Conservation (phyloP, 2,888 invertebrate species). For the Neuroscelio doddi region DNA sequence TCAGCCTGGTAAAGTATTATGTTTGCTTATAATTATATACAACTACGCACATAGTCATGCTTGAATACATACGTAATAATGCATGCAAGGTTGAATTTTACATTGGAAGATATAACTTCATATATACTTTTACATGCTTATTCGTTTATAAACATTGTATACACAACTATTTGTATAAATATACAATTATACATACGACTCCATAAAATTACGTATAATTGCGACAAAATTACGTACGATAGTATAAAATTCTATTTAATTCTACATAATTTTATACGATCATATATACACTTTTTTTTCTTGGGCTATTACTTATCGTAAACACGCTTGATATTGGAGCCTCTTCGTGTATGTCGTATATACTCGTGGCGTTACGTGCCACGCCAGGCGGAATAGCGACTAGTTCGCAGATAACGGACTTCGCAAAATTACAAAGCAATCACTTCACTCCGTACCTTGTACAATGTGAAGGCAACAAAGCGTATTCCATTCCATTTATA, state of each 20-base stretch:
- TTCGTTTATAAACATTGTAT: no score
- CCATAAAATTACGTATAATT: no score
- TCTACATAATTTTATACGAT: neutral
- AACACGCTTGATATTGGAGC: constrained; percentile 31
- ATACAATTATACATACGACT: no score
- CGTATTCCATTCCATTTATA: constrained; percentile 40
- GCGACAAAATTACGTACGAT: no score
- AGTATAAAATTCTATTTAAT: neutral
- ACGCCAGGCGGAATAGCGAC: constrained; percentile 36
- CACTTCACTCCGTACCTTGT: constrained; percentile 39
- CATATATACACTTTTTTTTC: no score
- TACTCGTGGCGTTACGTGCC: constrained; percentile 31
- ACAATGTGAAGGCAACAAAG: constrained; percentile 41
- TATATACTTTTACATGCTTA: no score
- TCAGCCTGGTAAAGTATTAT: no score
- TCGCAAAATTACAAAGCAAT: constrained; percentile 51
- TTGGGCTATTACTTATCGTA: constrained; percentile 33
- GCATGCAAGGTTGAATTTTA: no score
- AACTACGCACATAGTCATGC: no score
- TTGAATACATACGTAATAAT: no score
- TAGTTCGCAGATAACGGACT: constrained; percentile 51
- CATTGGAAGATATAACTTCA: neutral
- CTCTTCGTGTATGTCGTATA: constrained; percentile 31
- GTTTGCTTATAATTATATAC: no score
- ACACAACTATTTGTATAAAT: no score